phyloP scores from a whole-genome alignment of 2,113 vertebrate genomes.

The Morone saxatilis region DNA sequence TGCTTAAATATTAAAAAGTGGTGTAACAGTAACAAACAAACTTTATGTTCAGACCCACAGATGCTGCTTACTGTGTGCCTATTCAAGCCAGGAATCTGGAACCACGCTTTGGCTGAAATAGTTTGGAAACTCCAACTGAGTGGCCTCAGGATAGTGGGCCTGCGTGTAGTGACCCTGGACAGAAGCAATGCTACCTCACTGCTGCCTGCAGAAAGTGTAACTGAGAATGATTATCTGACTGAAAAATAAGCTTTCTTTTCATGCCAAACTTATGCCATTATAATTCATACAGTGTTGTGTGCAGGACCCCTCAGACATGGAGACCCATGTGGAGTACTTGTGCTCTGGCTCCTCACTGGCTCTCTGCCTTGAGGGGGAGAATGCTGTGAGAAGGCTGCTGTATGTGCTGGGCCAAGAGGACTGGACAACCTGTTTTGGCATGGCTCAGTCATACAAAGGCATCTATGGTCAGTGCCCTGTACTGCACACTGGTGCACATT shows the following conservation, averaged over 20 bases:
- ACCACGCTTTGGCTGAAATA: constrained; percentile 60
- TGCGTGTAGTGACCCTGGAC: constrained; percentile 71
- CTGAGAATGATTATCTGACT: background rate
- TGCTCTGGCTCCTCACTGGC: constrained; percentile 77
- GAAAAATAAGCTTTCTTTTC: background rate
- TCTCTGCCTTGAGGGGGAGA: constrained; percentile 83
- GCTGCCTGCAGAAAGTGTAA: constrained; percentile 37
- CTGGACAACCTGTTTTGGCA: constrained; percentile 78
- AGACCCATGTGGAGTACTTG: constrained; percentile 72
- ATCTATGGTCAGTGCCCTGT: constrained; percentile 77
- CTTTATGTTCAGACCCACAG: constrained; percentile 73
- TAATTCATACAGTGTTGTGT: background rate
- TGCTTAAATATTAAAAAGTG: background rate
- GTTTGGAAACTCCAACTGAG: constrained; percentile 65
- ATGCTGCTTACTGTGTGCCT: constrained; percentile 78
- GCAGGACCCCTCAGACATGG: constrained; percentile 64
- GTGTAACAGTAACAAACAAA: background rate
- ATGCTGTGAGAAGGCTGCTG: constrained; percentile 83
- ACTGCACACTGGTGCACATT: background rate
- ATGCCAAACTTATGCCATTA: background rate
- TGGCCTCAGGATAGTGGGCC: constrained; percentile 78
- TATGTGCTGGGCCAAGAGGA: constrained; percentile 77
- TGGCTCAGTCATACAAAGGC: constrained; percentile 57
- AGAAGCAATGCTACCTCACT: constrained; percentile 46
- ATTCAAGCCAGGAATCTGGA: constrained; percentile 82